A percentile compares a stretch with the other conserved stretches of the same genome.
phyloP scores from a whole-genome alignment of 1,140 invertebrate genomes.

The Archivesica marissinica region DNA sequence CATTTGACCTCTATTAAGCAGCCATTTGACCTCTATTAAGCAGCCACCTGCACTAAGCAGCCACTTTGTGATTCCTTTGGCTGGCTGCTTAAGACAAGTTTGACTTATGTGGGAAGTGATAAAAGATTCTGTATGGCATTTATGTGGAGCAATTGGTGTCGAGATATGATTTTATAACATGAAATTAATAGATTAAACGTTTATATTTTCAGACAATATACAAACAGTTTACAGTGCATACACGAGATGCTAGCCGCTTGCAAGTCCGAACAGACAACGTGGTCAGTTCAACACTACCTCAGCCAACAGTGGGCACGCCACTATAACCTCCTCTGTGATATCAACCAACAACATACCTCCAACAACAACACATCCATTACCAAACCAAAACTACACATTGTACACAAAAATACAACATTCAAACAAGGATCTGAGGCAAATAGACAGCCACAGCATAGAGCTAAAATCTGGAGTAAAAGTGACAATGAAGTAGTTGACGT shows the following conservation, averaged over 20 bases:
- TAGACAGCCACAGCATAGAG: background rate
- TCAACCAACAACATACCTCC: slow-evolving; percentile 18
- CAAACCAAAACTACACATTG: no score
- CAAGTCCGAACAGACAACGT: slow-evolving; percentile 18
- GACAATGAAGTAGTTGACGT: background rate
- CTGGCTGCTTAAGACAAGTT: no score
- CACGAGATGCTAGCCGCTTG: slow-evolving; percentile 62
- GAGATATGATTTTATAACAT: background rate
- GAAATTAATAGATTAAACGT: background rate
- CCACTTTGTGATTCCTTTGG: no score
- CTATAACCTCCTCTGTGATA: slow-evolving; percentile 66
- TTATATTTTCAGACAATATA: slow-evolving; percentile 62
- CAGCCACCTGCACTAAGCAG: no score
- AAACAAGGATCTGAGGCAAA: no score
- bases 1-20: no score
- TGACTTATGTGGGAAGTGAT: no score
- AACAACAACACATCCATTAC: no score
- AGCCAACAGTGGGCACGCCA: slow-evolving; percentile 55
- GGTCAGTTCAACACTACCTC: slow-evolving; percentile 56
- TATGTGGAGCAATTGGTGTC: no score
- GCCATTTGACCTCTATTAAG: no score
- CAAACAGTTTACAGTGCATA: slow-evolving; percentile 67
- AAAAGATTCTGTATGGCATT: no score
- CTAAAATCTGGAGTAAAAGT: background rate
- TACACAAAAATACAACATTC: no score